Conservation (phyloP, 2,888 invertebrate genomes). For the Alsophila aescularia region DNA sequence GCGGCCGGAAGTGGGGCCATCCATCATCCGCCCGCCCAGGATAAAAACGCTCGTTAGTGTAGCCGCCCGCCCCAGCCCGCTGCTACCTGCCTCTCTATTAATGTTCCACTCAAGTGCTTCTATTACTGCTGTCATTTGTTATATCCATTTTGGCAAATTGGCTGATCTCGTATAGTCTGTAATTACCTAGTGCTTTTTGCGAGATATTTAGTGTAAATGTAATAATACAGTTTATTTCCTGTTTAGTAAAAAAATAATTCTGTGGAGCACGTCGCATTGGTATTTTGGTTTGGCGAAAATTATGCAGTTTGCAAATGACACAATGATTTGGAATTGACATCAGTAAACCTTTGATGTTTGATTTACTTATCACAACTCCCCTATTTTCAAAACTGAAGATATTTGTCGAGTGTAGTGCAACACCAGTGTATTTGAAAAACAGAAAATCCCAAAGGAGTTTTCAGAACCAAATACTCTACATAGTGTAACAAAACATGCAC, state of each 20-base stretch:
- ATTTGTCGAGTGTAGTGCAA: constrained; percentile 57
- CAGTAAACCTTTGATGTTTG: too few species aligned
- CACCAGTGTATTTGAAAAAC: constrained; percentile 32
- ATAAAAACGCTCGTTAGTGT: constrained; percentile 83
- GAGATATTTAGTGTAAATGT: constrained; percentile 38
- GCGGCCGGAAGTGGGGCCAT: constrained; percentile 78
- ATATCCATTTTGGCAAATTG: constrained; percentile 83
- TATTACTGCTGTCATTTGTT: constrained; percentile 83
- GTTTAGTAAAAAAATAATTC: too few species aligned
- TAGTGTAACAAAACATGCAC: constrained; percentile 57
- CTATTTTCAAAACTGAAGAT: constrained; percentile 4
- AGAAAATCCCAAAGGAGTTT: constrained; percentile 64
- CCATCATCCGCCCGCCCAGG: constrained; percentile 82
- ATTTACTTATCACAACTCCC: too few species aligned
- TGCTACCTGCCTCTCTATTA: constrained; percentile 80
- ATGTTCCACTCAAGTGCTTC: constrained; percentile 81
- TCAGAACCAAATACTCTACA: constrained; percentile 54
- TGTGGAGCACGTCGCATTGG: constrained; percentile 11
- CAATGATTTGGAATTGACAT: too few species aligned
- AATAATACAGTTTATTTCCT: constrained; percentile 40
- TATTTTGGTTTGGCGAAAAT: background rate
- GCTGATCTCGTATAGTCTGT: constrained; percentile 68
- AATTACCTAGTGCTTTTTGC: constrained; percentile 58
- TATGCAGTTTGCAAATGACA: too few species aligned
- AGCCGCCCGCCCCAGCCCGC: constrained; percentile 54